Base-by-base conservation (phyloP, 2,797 vertebrate genomes). In the Scolopax rusticola region DNA sequence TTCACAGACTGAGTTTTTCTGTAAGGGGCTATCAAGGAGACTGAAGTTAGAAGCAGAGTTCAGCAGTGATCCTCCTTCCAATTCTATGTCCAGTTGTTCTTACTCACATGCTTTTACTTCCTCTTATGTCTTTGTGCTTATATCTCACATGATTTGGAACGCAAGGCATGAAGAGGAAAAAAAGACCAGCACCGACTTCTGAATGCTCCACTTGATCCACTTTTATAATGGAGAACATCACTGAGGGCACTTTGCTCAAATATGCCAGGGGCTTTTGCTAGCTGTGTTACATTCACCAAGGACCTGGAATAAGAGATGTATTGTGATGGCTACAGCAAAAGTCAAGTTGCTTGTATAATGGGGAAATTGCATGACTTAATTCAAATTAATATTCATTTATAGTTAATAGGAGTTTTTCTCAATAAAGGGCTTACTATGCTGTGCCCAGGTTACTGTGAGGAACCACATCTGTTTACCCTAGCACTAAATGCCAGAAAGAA, bases 401-500 rank as follows among this genome's bases (percentile, higher is more conserved):
- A 84, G 6, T 4, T 77, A 9, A 70, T 25, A 36, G 7, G 11
- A 84, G 9, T 63, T 87, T 48, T 87, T 25, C 25, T 80, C 4
- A 1, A 33, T 17, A 78, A 89, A 71, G 32, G 9, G 40, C 56
- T 88, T 84, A 75, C 60, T 75, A 57, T 43, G 61, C 28, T 69
- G n/a, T 38, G 18, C 15, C 60, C 17, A 36, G 0, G 0, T 38
- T 61, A 56, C 23, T 65, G 36, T 51, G 77, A 76, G 43, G 84
- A 91, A 59, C 11, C 18, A 56, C 60, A 86, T 78, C 50, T 78
- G 43, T 94, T 93, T 81, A 89, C 32, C 74, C 36, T 33, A 38
- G 45, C 68, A 61, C 32, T 91, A 78, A 95, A 50, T 63, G 27
- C 53, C 61, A 14, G 40, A 84, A 88, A 89, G 27, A 87, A 90